Conservation (phyloP, 2,797 vertebrate genomes). For the Erpetoichthys calabaricus region DNA sequence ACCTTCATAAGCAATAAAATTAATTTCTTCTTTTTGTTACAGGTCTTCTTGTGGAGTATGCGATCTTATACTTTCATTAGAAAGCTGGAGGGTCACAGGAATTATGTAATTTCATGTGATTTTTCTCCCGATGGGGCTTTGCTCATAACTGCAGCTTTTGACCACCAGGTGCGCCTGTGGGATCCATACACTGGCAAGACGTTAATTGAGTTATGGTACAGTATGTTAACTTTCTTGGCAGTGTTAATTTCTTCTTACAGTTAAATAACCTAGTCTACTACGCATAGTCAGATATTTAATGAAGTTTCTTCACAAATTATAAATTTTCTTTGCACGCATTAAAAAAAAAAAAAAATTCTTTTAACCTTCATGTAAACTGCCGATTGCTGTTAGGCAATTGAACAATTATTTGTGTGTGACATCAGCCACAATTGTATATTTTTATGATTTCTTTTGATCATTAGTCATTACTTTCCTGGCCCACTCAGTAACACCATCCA, state of each 20-base stretch:
- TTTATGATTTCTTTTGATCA: background rate
- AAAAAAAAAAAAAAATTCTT: too few relatives aligned
- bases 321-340: too few relatives aligned
- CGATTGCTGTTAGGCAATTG: too few relatives aligned
- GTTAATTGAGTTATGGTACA: conserved; percentile 69
- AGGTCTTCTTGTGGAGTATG: conserved; percentile 90
- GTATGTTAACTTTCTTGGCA: background rate
- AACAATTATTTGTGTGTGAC: too few relatives aligned
- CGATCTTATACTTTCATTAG: conserved; percentile 77
- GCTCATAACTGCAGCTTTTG: conserved; percentile 77
- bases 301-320: too few relatives aligned
- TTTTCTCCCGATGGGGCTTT: conserved; percentile 85
- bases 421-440: background rate
- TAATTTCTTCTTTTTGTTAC: conserved; percentile 21
- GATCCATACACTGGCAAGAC: conserved; percentile 87
- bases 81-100: conserved; percentile 68
- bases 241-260: too few relatives aligned
- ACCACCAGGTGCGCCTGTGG: conserved; percentile 80
- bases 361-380: too few relatives aligned
- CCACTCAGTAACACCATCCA: conserved; percentile 31
- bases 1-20: too few relatives aligned
- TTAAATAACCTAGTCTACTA: too few relatives aligned
- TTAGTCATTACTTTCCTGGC: conserved; percentile 27
- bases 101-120: conserved; percentile 78
- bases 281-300: too few relatives aligned